Evolutionary conservation across 2,888 invertebrate genomes (phyloP), one percentile per base, ranked within the genome.

Genomic region (Spicauda simplicius): DNA sequence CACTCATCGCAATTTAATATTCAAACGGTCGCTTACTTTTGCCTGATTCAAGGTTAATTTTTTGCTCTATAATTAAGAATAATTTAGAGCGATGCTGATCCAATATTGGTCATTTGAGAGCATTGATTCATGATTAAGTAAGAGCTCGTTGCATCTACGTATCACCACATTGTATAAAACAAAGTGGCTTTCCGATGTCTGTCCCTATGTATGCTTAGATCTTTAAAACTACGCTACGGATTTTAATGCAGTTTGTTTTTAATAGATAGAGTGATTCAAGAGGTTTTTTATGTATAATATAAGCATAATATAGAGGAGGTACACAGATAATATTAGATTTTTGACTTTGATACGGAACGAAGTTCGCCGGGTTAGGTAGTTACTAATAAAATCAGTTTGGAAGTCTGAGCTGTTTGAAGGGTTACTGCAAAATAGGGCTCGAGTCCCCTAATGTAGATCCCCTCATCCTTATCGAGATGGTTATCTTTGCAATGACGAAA

Each of bases 21-120:
- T 85, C 86, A 87, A 90, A 86, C 85, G 84, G 85, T 84, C 84
- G 82, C 82, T 87, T 80, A 81, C 84, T 85, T 77, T 83, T 80
- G 80, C 80, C 80, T 79, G 81, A 84, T 85, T 85, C 88, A 89
- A 89, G 88, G 88, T 86, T 87, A 80, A 77, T 85, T 86, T 87
- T 86, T 88, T 89, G 76, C 76, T 73, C 71, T 70, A 70, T 83
- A 82, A 85, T 84, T 80, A 85, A 77, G 77, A 81, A 82, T 83
- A 79, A 80, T 83, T 78, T 68, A 52, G 62, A 25, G 25, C 50
- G 33, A 56, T 37, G 37, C 45, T 67, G 19, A 80, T 57, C 19
- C 25, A 25, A 25, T 69, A 41, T 71, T 69, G 70, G 66, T 63
- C 71, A 18, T 48, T 41, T 41, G 41, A 45, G 25, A n/a, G 50